A percentile compares a stretch with the other conserved stretches of the same genome.
Conservation (phyloP, 1,140 invertebrate genomes). For the Tribolium madens region DNA sequence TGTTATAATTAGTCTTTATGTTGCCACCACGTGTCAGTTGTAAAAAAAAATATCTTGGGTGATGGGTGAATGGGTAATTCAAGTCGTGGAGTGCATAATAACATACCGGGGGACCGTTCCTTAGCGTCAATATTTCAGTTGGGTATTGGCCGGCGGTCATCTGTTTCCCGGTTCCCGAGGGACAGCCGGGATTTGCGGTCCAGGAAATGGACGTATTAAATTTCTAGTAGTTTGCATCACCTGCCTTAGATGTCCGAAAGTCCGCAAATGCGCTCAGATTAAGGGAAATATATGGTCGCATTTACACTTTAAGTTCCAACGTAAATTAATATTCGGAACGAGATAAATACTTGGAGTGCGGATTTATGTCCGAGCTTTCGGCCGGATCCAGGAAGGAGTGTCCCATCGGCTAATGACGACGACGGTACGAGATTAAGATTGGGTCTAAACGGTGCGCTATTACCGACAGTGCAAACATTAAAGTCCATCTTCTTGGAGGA, state of each 20-base stretch:
- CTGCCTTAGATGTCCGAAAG: conserved; percentile 54
- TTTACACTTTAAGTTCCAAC: conserved; percentile 51
- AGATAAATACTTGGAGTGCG: conserved; percentile 18
- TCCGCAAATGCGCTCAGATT: conserved; percentile 58
- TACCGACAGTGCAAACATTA: conserved; percentile 12
- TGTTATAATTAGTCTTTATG: too few species aligned
- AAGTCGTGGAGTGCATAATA: too few species aligned
- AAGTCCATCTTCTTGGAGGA: conserved; percentile 4
- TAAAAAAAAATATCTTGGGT: too few species aligned
- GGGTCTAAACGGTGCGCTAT: background rate
- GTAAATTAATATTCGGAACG: conserved; percentile 49
- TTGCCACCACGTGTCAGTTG: too few species aligned
- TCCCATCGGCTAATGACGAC: conserved; percentile 27
- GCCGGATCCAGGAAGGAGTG: conserved; percentile 31
- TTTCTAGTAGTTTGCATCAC: conserved; percentile 60
- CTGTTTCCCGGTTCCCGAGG: conserved; percentile 54
- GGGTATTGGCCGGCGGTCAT: conserved; percentile 50
- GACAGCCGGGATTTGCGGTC: conserved; percentile 56
- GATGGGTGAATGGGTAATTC: too few species aligned
- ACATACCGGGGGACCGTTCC: conserved; percentile 10
- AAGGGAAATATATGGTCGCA: conserved; percentile 55
- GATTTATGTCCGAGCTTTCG: conserved; percentile 18
- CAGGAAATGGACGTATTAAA: conserved; percentile 59
- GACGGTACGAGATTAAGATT: too few species aligned
- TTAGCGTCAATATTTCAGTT: conserved; percentile 22